phyloP scores from a whole-genome alignment of 2,888 invertebrate genomes.

The Acleris laterana region DNA sequence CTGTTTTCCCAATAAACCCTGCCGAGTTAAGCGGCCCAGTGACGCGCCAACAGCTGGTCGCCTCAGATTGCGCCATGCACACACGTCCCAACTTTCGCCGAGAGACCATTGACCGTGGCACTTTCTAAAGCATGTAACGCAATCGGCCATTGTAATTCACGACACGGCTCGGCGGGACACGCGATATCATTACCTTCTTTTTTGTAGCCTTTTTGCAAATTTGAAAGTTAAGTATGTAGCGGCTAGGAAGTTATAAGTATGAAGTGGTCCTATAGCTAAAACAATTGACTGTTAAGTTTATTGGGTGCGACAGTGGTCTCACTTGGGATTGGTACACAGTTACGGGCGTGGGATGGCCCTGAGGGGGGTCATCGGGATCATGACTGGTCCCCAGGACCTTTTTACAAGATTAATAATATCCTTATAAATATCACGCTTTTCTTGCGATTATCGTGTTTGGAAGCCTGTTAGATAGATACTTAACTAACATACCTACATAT shows the following conservation, averaged over 20 bases:
- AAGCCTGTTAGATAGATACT: too few relatives aligned
- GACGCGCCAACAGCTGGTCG: conserved; percentile 30
- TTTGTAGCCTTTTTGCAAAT: conserved; percentile 69
- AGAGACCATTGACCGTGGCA: conserved; percentile 80
- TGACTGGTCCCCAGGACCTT: too few relatives aligned
- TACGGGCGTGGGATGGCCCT: too few relatives aligned
- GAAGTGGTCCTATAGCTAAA: background rate
- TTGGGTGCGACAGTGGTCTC: too few relatives aligned
- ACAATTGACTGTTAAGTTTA: background rate
- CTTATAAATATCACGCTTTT: too few relatives aligned
- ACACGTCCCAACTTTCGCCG: conserved; percentile 75
- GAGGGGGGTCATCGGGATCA: too few relatives aligned
- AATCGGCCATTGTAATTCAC: conserved; percentile 78
- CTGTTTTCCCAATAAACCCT: background rate
- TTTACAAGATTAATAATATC: too few relatives aligned
- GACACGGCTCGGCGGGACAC: conserved; percentile 70
- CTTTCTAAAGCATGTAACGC: conserved; percentile 82
- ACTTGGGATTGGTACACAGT: too few relatives aligned
- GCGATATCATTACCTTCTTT: conserved; percentile 72
- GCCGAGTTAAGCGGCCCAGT: background rate
- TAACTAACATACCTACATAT: too few relatives aligned
- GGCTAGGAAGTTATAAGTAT: conserved; percentile 5
- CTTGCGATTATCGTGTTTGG: too few relatives aligned
- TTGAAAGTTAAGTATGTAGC: conserved; percentile 60
- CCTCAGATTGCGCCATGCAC: conserved; percentile 51